phyloP scores from a whole-genome alignment of 2,113 vertebrate species.

The Neodon shergylaensis region DNA sequence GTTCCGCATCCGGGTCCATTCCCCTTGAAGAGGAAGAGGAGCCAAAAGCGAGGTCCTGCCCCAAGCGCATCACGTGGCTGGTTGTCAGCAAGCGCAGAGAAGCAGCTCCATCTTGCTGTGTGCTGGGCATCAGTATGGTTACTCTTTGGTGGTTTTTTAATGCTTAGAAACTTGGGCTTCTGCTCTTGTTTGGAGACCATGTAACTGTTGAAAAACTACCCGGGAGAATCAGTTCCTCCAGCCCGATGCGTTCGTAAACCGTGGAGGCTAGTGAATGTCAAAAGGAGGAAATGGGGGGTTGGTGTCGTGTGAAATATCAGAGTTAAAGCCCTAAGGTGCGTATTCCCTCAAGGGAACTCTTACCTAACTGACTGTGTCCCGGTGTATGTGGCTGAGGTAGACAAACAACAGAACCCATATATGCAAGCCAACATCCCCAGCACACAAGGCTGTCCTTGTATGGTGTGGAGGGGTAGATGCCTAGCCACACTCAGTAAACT shows the following conservation, averaged over 20 bases:
- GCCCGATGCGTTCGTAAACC: constrained; percentile 49
- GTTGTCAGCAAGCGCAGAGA: constrained; percentile 80
- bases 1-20: constrained; percentile 92
- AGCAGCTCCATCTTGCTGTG: constrained; percentile 81
- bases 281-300: constrained; percentile 54
- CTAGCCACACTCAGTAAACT: constrained; percentile 75
- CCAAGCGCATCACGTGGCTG: constrained; percentile 74
- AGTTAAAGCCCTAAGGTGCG: constrained; percentile 55
- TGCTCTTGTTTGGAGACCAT: constrained; percentile 80
- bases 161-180: constrained; percentile 83
- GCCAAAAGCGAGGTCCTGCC: constrained; percentile 66
- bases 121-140: constrained; percentile 83
- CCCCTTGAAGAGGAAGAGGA: constrained; percentile 81
- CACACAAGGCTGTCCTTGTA: constrained; percentile 67
- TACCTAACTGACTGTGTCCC: constrained; percentile 67
- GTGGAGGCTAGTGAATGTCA: constrained; percentile 65
- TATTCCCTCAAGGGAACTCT: constrained; percentile 78
- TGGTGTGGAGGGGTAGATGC: constrained; percentile 62
- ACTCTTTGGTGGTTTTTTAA: constrained; percentile 79
- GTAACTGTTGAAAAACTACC: constrained; percentile 66
- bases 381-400: constrained; percentile 75
- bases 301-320: constrained; percentile 45
- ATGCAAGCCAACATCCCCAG: constrained; percentile 78
- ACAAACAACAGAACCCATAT: constrained; percentile 67
- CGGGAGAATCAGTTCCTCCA: constrained; percentile 69